A percentile compares a stretch with the other conserved stretches of the same genome.
Evolutionary conservation across 2,113 vertebrate species (phyloP).

Genomic region (Herpailurus yagouaroundi): DNA sequence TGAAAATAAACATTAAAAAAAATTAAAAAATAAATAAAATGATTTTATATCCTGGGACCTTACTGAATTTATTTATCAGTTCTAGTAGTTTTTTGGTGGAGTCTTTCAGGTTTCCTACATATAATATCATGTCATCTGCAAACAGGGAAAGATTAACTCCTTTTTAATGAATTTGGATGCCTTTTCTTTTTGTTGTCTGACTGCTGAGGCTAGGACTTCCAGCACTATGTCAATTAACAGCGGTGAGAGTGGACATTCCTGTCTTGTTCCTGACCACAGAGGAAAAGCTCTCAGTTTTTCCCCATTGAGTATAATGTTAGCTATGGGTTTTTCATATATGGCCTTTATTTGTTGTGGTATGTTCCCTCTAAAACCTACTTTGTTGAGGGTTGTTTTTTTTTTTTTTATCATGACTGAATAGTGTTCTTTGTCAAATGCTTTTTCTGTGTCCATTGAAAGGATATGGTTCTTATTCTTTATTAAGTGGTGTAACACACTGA

Average conservation of each 20-base stretch:
- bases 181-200: not conserved
- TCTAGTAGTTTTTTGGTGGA: not conserved
- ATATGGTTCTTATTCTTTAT: not conserved
- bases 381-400: not conserved
- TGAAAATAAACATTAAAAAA: too few species aligned
- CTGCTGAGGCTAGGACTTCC: not conserved
- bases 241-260: not conserved
- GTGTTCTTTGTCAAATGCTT: not conserved
- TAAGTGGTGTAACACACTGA: not conserved
- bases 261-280: not conserved
- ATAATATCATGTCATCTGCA: not conserved
- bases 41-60: not conserved
- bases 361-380: not conserved
- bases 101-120: not conserved
- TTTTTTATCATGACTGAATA: not conserved
- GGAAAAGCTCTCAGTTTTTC: not conserved
- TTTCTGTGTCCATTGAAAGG: not conserved
- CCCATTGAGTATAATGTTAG: not conserved
- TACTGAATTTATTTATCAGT: not conserved
- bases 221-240: not conserved
- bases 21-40: too few species aligned
- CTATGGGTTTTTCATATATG: not conserved
- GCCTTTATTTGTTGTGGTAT: not conserved
- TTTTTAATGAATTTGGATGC: not conserved
- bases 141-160: not conserved